Conservation (phyloP, 2,888 invertebrate species). For the Tupiocoris notatus region DNA sequence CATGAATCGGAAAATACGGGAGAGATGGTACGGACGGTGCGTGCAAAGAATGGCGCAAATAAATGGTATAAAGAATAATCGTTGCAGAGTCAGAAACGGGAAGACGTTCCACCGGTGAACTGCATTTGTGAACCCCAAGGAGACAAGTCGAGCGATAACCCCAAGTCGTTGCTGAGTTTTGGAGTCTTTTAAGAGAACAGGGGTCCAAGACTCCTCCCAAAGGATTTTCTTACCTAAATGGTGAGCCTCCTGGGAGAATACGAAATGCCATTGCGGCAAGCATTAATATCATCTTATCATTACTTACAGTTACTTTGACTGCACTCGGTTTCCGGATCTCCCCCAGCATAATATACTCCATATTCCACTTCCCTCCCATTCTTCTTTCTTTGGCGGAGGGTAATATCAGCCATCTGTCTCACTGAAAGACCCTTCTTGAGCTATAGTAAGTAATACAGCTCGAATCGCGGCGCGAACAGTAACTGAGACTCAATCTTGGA, state of each 20-base stretch:
- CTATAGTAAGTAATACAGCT: neutral
- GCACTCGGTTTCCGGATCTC: neutral
- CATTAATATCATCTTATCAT: conserved; percentile 42
- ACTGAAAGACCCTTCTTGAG: conserved; percentile 6
- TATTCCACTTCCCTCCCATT: neutral
- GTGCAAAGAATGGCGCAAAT: neutral
- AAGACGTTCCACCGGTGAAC: neutral
- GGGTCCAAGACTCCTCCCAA: neutral
- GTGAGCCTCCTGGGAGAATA: conserved; percentile 10
- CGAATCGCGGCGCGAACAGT: neutral
- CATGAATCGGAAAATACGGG: neutral
- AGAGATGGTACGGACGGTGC: neutral
- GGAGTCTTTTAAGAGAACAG: neutral
- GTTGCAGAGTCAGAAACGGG: neutral
- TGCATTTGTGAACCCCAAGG: neutral
- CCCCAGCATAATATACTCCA: neutral
- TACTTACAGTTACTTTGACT: conserved; percentile 41
- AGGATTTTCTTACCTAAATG: conserved; percentile 31
- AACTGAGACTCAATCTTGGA: neutral
- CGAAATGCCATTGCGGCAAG: conserved; percentile 38
- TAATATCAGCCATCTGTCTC: conserved; percentile 27
- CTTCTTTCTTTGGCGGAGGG: neutral
- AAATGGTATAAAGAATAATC: neutral
- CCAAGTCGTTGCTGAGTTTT: neutral
- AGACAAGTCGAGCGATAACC: neutral